phyloP scores from a whole-genome alignment of 2,797 vertebrate species.

The Anguilla megastoma region DNA sequence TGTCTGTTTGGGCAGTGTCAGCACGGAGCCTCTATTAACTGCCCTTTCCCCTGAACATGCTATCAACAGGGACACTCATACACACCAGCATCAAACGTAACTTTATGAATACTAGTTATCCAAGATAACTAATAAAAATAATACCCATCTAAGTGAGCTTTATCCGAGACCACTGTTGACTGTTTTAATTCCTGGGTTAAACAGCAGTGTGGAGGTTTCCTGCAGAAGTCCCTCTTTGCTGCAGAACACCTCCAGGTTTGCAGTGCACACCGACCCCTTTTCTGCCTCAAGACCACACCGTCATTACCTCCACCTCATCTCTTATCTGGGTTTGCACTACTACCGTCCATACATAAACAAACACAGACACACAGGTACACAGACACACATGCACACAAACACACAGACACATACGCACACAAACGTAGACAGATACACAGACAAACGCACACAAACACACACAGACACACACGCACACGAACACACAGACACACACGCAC shows the following conservation, averaged over 20 bases:
- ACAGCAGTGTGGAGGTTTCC: background rate
- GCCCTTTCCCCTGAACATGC: background rate
- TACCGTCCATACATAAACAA: background rate
- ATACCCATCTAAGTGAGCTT: background rate
- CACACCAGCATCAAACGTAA: background rate
- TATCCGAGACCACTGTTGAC: background rate
- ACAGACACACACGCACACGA: background rate
- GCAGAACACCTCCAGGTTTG: background rate
- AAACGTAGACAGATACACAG: background rate
- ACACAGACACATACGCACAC: background rate
- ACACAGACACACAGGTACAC: background rate
- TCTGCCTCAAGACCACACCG: background rate
- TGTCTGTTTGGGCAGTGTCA: background rate
- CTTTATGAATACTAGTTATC: background rate
- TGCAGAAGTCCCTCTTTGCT: background rate
- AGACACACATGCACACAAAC: background rate
- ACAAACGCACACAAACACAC: background rate
- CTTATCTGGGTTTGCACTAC: background rate
- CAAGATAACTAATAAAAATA: background rate
- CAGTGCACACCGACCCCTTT: background rate
- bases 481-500: background rate
- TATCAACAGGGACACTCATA: background rate
- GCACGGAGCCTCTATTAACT: background rate
- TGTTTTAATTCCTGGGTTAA: background rate
- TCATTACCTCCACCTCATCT: slow-evolving; percentile 15